Conservation (phyloP, 2,888 invertebrate species). For the Phengaris arion region DNA sequence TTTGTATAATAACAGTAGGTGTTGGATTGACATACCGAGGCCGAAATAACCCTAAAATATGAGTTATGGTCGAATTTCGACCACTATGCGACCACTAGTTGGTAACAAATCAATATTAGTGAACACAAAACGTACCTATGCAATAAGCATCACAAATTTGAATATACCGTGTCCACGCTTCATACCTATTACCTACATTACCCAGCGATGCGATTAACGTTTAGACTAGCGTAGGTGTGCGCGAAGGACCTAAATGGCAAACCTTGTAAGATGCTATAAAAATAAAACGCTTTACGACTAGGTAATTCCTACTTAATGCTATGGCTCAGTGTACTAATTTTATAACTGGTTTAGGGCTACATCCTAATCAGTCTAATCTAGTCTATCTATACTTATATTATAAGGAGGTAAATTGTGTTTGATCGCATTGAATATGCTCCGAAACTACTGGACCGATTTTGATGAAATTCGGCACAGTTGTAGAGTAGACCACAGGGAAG, state of each 20-base stretch:
- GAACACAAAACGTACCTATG: not conserved
- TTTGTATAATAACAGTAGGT: no score
- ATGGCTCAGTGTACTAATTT: not conserved
- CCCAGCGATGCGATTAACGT: not conserved
- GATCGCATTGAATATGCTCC: no score
- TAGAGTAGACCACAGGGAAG: no score
- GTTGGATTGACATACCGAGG: no score
- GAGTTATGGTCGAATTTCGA: no score
- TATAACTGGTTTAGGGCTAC: not conserved
- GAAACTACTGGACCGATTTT: no score
- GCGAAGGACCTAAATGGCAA: not conserved
- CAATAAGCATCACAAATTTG: not conserved
- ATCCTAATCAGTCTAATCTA: constrained; percentile 5
- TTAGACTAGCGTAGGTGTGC: not conserved
- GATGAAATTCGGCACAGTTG: no score
- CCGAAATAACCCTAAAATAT: no score
- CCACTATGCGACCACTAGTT: no score
- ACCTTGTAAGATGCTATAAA: constrained; percentile 11
- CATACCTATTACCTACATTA: no score
- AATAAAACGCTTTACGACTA: constrained; percentile 14
- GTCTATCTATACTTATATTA: not conserved
- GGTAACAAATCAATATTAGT: no score
- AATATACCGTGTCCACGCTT: not conserved
- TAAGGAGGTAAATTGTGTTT: no score
- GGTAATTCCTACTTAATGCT: not conserved